Evolutionary conservation across 2,888 invertebrate genomes (phyloP), one percentile per base, ranked within the genome.

Genomic region (Rhagonycha lutea): DNA sequence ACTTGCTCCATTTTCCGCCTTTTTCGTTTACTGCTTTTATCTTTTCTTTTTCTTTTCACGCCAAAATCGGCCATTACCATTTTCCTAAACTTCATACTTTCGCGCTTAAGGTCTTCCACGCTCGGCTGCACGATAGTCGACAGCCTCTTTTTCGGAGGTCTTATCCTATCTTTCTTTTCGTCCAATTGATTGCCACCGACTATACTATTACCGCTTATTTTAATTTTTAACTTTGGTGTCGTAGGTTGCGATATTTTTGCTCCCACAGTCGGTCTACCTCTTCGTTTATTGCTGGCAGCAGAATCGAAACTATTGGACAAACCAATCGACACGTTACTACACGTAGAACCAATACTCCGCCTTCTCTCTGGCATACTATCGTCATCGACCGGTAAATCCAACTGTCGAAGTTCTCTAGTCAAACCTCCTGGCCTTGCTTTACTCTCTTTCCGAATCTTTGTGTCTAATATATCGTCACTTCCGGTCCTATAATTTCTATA

Each of bases 51-150:
- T 80, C 90, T 90, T 81, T 93, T 93, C 80, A 91, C 93, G 76
- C 93, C 93, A 84, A 96, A 95, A 83, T 94, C 94, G 4, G 95
- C 95, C 94, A 95, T 95, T 3, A 96, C 93, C 90, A 91, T 92
- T 79, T 94, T 92, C 14, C 96, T 91, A 87, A 92, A 96, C 85
- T 95, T 96, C 96, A 96, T 96, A 82, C 94, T 95, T 83, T 96
- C 95, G 2, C 95, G 91, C 79, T 93, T 93, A 69, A 96, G 87
- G 84, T 96, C 95, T 86, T 96, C 95, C 79, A 96, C 91, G 78
- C 93, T 93, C 0, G 94, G 94, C 78, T 91, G 92, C 14, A 91
- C 91, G 78, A 90, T 89, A 75, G 89, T 90, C 61, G 91, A 89
- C 26, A 94, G 92, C 11, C 83, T 79, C 85, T 96, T 96, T 88